Percentiles rank a stretch among this genome's conserved stretches.
phyloP scores from a whole-genome alignment of 1,140 invertebrate genomes.

The Harpegnathos saltator region DNA sequence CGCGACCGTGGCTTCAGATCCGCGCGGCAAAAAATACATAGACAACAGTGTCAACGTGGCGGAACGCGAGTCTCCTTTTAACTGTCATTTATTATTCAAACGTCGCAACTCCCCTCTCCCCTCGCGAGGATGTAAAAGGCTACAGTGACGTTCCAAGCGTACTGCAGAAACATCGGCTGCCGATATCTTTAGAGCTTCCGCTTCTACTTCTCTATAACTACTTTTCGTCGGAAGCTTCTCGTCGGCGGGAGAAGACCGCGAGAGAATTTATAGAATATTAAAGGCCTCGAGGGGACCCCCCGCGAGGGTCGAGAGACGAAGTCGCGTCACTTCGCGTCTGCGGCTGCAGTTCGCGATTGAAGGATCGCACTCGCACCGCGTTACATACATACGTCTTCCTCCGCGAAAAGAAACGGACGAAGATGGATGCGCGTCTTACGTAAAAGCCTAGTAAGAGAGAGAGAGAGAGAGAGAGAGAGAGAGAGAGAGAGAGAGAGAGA shows the following conservation, averaged over 20 bases:
- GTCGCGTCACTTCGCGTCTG: not conserved
- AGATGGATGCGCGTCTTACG: conserved; percentile 29
- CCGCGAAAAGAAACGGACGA: not conserved
- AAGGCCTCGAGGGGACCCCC: not conserved
- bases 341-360: conserved; percentile 2
- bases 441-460: not conserved
- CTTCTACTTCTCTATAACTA: not conserved
- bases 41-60: too few relatives aligned
- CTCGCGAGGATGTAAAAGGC: too few relatives aligned
- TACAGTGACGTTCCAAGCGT: too few relatives aligned
- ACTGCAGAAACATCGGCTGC: not conserved
- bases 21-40: too few relatives aligned
- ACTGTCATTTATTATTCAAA: too few relatives aligned
- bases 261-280: conserved; percentile 48
- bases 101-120: too few relatives aligned
- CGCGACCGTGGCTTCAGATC: too few relatives aligned
- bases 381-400: conserved; percentile 22
- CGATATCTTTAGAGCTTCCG: conserved; percentile 34
- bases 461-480: too few relatives aligned
- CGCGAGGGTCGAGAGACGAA: not conserved
- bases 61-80: too few relatives aligned
- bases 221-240: not conserved
- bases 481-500: not conserved
- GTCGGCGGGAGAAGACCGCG: not conserved
- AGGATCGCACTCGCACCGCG: not conserved